These are phyloP conservation scores for Machimus atricapillus DNA, from an alignment of 2,888 invertebrate species.

Conservation along the genomic window DNA sequence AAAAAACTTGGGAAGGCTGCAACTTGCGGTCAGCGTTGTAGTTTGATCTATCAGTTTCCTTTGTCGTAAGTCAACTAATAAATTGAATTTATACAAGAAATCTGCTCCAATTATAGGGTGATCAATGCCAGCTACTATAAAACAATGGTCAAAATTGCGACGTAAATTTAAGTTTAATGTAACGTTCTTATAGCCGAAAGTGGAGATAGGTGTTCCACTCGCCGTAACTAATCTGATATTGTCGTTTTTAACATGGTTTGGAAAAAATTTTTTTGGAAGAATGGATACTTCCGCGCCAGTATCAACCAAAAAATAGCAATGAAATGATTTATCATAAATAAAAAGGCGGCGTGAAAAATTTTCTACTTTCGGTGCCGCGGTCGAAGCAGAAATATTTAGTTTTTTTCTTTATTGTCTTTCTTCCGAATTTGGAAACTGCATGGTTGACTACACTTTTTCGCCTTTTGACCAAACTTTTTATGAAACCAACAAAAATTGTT, in stretches of 20 bases:
- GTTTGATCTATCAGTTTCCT: background rate
- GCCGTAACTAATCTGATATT: background rate
- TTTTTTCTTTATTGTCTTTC: background rate
- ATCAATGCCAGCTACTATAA: background rate
- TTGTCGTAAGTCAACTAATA: background rate
- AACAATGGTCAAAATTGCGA: background rate
- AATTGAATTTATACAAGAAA: background rate
- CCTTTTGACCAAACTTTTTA: background rate
- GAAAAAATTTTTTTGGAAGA: background rate
- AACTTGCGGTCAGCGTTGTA: background rate
- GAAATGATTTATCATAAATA: background rate
- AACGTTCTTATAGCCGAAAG: background rate
- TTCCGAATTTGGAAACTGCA: background rate
- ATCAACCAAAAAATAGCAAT: background rate
- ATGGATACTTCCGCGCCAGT: background rate
- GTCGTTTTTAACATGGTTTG: background rate
- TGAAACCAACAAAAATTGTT: background rate
- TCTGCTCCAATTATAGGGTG: conserved; percentile 1
- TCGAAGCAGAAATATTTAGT: background rate
- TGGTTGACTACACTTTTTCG: background rate
- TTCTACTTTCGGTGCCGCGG: background rate
- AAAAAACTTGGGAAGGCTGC: background rate
- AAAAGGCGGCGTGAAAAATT: background rate
- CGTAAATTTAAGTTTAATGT: background rate
- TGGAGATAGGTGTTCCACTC: background rate